phyloP scores from a whole-genome alignment of 2,888 invertebrate species.

The Andrena praecox region DNA sequence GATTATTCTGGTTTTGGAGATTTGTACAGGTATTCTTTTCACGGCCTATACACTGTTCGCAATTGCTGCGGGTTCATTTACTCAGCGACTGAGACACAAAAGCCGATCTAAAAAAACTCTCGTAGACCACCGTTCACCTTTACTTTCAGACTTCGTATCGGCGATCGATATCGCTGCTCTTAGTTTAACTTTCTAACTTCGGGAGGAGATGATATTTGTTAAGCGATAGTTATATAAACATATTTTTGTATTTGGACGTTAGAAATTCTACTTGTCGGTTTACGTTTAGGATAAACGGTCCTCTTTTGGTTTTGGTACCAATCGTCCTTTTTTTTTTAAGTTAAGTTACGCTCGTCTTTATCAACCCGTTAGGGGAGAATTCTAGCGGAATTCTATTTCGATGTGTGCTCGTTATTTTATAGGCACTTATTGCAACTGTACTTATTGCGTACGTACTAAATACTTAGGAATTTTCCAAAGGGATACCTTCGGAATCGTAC shows the following conservation, averaged over 20 bases:
- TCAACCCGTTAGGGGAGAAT: background rate
- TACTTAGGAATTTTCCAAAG: constrained; percentile 33
- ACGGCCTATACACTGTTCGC: constrained; percentile 60
- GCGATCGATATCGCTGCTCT: constrained; percentile 16
- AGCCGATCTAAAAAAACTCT: constrained; percentile 5
- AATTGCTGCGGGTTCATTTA: constrained; percentile 50
- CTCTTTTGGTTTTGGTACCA: background rate
- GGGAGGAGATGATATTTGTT: constrained; percentile 16
- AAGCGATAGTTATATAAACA: constrained; percentile 21
- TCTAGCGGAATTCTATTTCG: constrained; percentile 1
- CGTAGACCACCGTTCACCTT: constrained; percentile 24
- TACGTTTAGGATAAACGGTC: background rate
- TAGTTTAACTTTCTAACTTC: constrained; percentile 21
- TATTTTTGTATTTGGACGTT: constrained; percentile 44
- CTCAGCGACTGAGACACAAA: constrained; percentile 33
- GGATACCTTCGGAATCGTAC: constrained; percentile 15
- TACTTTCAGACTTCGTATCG: constrained; percentile 28
- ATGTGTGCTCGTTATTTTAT: constrained; percentile 1
- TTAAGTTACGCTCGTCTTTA: background rate
- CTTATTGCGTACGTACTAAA: constrained; percentile 25
- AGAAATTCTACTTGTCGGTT: constrained; percentile 25
- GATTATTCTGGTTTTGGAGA: constrained; percentile 52
- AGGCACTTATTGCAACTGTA: constrained; percentile 21
- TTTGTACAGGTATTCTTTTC: constrained; percentile 60
- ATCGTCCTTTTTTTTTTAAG: background rate